Conservation (phyloP, 2,888 invertebrate species). For the Chydorus sphaericus region DNA sequence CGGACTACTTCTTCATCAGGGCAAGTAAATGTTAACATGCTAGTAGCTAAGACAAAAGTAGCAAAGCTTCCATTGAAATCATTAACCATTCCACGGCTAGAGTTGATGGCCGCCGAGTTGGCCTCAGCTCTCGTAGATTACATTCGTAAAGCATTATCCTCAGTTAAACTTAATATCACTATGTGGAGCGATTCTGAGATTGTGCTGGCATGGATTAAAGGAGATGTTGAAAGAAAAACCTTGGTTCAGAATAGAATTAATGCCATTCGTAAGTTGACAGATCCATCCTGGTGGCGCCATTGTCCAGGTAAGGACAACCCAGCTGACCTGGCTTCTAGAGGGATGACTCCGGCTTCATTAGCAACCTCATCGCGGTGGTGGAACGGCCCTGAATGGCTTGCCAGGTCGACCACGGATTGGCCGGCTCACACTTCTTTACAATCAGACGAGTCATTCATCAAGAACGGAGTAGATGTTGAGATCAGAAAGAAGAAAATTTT, state of each 20-base stretch:
- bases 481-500: too few relatives aligned
- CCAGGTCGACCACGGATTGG: background rate
- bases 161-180: background rate
- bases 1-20: background rate
- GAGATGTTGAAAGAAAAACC: background rate
- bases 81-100: slow-evolving; percentile 2
- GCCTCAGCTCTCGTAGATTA: background rate
- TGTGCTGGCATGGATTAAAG: background rate
- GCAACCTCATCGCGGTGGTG: background rate
- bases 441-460: too few relatives aligned
- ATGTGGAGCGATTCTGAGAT: background rate
- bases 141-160: background rate
- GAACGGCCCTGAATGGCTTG: slow-evolving; percentile 3
- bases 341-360: background rate
- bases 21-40: background rate
- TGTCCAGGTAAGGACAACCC: slow-evolving; percentile 2
- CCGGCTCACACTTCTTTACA: too few relatives aligned
- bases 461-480: too few relatives aligned
- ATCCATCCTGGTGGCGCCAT: background rate
- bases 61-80: background rate
- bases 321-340: background rate
- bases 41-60: background rate
- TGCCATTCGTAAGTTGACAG: background rate
- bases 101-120: background rate
- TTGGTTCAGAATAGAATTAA: background rate